Evolutionary conservation across 2,888 invertebrate species (phyloP), one percentile per base, ranked within the genome.

Genomic region (Apotomis betuletana): DNA sequence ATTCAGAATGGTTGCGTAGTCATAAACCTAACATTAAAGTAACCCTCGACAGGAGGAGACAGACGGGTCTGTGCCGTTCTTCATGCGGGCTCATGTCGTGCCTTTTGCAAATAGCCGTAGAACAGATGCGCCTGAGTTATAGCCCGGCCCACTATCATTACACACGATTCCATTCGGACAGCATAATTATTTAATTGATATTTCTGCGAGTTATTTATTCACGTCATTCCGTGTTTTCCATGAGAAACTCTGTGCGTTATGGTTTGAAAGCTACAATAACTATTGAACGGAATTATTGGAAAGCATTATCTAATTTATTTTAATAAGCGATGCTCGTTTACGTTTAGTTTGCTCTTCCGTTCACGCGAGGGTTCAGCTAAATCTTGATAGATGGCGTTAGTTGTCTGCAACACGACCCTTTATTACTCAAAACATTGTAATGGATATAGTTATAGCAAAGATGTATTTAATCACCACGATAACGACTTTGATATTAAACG

Each of bases 111-210:
- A 92, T 91, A 93, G 87, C 92, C 88, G 88, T 89, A 90, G 91
- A 88, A 91, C 91, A 92, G 93, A 92, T 92, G 92, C 91, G 90
- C 82, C 85, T 93, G 93, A 94, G 92, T 94, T 94, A 94, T 94
- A 87, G 91, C 87, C 88, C 87, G 80, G 82, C 88, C 88, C 93
- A 90, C 94, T 94, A 92, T 94, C 90, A 93, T 93, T 94, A 93
- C 91, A 90, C 88, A 89, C 93, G 93, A 94, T 93, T 93, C 91
- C 93, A 93, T 93, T 93, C 91, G 87, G 94, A 94, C 94, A 94
- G 88, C 90, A 91, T 94, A 94, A 94, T 94, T 94, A 92, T 94
- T 94, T 94, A 94, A 94, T 94, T 94, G 94, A 94, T 94, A 93
- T 93, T 93, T 92, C 92, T 92, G 88, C 90, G 81, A 91, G 93